Evolutionary conservation across 2,888 invertebrate genomes (phyloP), one percentile per base, ranked within the genome.

Genomic region (Platynereis dumerilii): DNA sequence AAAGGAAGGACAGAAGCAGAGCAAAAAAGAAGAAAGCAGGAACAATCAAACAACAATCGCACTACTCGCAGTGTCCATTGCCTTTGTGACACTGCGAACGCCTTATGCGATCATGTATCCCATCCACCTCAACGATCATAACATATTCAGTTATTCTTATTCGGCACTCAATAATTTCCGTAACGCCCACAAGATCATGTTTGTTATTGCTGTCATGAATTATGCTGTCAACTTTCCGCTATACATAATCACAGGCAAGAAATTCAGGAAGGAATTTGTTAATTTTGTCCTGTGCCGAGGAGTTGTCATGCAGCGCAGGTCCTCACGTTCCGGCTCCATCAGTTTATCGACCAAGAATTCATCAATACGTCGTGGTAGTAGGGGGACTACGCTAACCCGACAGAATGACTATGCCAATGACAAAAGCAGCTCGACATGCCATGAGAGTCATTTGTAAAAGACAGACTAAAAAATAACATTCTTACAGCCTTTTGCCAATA

Each of bases 181-280:
- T n/a, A n/a, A 7, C 17, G 55, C 27, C 17, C 54, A 61, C 44
- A 61, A 34, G 15, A 42, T 42, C 5, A 10, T 39, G 20, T n/a
- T 52, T 22, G 44, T 61, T 24, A 34, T 61, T 22, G 61, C 61
- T 7, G 55, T 61, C 22, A 54, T 24, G 5, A 54, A 61, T 52
- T 61, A 61, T 39, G 53, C 42, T 7, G 29, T 61, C 17, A 61
- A 61, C 26, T 61, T 61, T 42, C 20, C 54, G 2, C 54, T 61
- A 5, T 61, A 52, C 44, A 53, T 39, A 20, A 7, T 54, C 1
- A 52, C 54, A 1, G 61, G 61, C 1, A 24, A 27, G 3, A 45
- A 39, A 24, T 61, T 61, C 42, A n/a, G 61, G 2, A 26, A 24
- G 1, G 53, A 54, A 24, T 27, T 54, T 34, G 34, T 34, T 5